These are phyloP conservation scores for Antitype chi DNA, from an alignment of 2,888 invertebrate genomes.

Conservation along the genomic window DNA sequence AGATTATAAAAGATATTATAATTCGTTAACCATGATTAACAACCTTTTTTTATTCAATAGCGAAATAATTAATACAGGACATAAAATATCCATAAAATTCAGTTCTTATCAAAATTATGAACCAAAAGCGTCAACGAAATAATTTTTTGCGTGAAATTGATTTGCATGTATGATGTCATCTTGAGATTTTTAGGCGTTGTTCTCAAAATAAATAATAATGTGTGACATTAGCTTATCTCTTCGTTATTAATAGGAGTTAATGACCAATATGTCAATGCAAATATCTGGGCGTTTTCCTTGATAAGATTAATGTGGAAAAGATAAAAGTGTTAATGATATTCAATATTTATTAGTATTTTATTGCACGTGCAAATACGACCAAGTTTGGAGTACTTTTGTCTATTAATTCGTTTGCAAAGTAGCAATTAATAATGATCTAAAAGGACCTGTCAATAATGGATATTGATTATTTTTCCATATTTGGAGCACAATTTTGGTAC, in stretches of 20 bases:
- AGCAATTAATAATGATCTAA: background rate
- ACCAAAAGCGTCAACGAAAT: conserved; percentile 39
- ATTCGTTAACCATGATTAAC: background rate
- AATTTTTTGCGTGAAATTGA: conserved; percentile 27
- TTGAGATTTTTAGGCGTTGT: conserved; percentile 1
- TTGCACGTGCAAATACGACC: too few relatives aligned
- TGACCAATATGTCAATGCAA: conserved; percentile 40
- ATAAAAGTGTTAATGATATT: conserved; percentile 22
- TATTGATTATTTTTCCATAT: background rate
- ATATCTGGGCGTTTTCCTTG: conserved; percentile 9
- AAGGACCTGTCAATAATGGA: background rate
- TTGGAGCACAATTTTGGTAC: background rate
- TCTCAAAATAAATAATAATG: conserved; percentile 23
- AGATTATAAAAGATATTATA: too few relatives aligned
- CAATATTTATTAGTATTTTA: background rate
- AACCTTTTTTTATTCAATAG: conserved; percentile 27
- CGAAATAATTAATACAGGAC: conserved; percentile 26
- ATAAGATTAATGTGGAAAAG: conserved; percentile 25
- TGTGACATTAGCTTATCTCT: conserved; percentile 39
- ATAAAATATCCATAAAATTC: conserved; percentile 35
- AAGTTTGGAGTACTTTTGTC: background rate
- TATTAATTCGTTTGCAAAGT: background rate
- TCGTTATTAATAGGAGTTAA: conserved; percentile 51
- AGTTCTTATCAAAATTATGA: conserved; percentile 51
- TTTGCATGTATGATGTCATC: conserved; percentile 50